Conservation (phyloP, 2,113 vertebrate species). For the Callocephalon fimbriatum region DNA sequence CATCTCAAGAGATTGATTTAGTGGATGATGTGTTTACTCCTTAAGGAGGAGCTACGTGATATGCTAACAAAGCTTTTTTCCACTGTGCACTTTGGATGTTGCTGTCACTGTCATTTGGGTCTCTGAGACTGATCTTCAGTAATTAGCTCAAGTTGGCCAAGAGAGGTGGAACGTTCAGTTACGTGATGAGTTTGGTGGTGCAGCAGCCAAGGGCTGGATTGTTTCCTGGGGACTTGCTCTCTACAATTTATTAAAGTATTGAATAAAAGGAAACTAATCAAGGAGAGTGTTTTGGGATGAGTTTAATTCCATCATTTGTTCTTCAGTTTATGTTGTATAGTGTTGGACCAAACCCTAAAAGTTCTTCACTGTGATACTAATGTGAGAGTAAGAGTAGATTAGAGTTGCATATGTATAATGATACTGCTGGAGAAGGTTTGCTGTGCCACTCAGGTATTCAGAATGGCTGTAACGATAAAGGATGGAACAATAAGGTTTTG, state of each 20-base stretch:
- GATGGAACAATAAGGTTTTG: neutral
- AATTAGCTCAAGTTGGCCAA: neutral
- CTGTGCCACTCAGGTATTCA: neutral
- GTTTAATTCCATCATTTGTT: neutral
- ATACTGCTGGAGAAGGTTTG: neutral
- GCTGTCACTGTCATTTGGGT: neutral
- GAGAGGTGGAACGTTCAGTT: neutral
- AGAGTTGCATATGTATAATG: neutral
- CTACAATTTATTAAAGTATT: slow-evolving; percentile 3
- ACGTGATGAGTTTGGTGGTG: neutral
- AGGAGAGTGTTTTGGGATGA: neutral
- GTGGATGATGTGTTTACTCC: neutral
- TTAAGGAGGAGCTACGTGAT: neutral
- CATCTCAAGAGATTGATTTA: neutral
- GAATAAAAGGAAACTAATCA: neutral
- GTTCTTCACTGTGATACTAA: neutral
- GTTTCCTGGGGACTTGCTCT: neutral
- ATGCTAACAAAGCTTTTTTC: neutral
- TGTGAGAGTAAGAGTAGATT: neutral
- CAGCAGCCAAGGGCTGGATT: neutral
- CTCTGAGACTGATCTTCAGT: neutral
- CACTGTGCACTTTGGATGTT: neutral
- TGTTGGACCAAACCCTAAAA: neutral
- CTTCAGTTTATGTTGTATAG: neutral
- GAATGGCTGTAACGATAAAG: neutral